Evolutionary conservation across 2,113 vertebrate genomes (phyloP).

Genomic region (Muntiacus muntjak): DNA sequence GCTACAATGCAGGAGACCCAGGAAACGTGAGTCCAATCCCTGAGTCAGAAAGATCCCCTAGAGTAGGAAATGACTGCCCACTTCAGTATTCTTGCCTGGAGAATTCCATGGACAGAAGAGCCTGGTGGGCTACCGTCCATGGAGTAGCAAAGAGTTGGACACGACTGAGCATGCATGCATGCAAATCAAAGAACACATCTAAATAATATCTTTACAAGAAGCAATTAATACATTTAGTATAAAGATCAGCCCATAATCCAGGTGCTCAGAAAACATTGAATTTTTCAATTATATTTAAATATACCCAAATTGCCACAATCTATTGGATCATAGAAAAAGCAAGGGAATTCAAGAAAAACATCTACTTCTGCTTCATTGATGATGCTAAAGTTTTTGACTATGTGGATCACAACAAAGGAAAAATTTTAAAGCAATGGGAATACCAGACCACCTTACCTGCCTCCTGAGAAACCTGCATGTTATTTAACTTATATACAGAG

Average conservation of each 20-base stretch:
- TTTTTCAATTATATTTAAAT: not conserved
- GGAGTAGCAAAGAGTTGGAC: not conserved
- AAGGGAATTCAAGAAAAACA: not conserved
- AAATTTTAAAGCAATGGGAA: not conserved
- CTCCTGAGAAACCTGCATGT: not conserved
- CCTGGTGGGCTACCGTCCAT: not conserved
- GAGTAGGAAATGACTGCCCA: not conserved
- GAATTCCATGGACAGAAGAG: not conserved
- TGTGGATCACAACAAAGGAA: not conserved
- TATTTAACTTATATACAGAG: not conserved
- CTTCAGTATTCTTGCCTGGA: not conserved
- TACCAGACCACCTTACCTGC: not conserved
- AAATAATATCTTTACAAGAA: not conserved
- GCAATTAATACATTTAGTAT: not conserved
- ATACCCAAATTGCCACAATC: not conserved
- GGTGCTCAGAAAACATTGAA: not conserved
- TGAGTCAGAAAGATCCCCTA: rapidly evolving
- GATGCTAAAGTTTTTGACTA: not conserved
- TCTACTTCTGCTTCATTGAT: not conserved
- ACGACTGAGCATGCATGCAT: not conserved
- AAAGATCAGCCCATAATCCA: not conserved
- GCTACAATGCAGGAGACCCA: not conserved
- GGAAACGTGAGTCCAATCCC: not conserved
- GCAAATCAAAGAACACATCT: not conserved
- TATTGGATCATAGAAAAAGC: not conserved